Conservation (phyloP, 2,888 invertebrate genomes). For the Pocota personata region DNA sequence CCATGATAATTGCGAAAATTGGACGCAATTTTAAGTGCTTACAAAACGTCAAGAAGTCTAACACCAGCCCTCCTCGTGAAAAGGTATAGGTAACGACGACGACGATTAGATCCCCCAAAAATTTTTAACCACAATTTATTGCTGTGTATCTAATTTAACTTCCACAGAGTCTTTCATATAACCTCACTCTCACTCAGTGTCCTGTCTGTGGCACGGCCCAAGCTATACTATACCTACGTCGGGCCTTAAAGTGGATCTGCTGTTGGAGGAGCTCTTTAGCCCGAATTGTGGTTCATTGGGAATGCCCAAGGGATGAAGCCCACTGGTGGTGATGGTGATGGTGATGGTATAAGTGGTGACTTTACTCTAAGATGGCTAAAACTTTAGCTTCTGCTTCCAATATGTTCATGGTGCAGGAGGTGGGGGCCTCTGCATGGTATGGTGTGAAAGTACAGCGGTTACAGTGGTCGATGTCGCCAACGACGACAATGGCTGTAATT, state of each 20-base stretch:
- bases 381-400: conserved; percentile 59
- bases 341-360: conserved; percentile 11
- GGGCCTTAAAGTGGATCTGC: conserved; percentile 25
- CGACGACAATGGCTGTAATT: conserved; percentile 53
- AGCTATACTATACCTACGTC: neutral
- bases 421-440: neutral
- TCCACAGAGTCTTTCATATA: conserved; percentile 57
- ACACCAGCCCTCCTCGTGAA: neutral
- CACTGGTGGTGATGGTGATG: neutral
- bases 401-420: conserved; percentile 20
- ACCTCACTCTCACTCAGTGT: conserved; percentile 19
- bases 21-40: conserved; percentile 71
- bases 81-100: conserved; percentile 12
- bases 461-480: neutral
- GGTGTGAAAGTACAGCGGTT: conserved; percentile 28
- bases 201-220: neutral
- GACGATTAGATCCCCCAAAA: conserved; percentile 73
- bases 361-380: conserved; percentile 45
- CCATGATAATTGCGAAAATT: conserved; percentile 71
- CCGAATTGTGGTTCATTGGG: conserved; percentile 49
- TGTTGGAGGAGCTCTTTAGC: neutral
- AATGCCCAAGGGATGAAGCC: conserved; percentile 33
- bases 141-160: conserved; percentile 75
- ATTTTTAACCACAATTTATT: conserved; percentile 75
- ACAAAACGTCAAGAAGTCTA: conserved; percentile 55